Evolutionary conservation across 2,797 vertebrate genomes (phyloP).

Genomic region (Syndactyla subalaris): DNA sequence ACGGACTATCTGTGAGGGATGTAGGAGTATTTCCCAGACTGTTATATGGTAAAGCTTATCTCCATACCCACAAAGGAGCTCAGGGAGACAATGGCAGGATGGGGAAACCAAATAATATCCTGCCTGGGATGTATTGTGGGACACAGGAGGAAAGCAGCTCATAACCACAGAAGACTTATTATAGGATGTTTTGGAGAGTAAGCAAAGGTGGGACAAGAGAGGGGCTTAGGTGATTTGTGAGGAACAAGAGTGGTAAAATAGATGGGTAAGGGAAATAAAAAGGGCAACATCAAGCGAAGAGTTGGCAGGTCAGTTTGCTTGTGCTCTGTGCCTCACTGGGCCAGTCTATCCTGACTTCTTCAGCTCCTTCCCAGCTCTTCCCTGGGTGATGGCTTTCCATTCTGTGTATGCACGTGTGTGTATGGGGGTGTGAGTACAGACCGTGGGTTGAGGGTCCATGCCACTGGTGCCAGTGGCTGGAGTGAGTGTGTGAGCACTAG

Average conservation of each 20-base stretch:
- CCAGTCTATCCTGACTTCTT: neutral
- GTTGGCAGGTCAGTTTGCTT: neutral
- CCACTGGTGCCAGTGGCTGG: neutral
- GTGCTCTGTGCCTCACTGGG: neutral
- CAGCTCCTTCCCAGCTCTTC: neutral
- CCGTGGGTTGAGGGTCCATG: rapidly evolving
- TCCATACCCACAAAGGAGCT: neutral
- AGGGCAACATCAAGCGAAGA: neutral
- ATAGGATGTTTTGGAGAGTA: neutral
- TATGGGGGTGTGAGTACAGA: neutral
- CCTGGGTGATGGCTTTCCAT: neutral
- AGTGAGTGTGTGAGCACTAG: neutral
- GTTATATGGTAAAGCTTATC: neutral
- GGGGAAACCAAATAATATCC: neutral
- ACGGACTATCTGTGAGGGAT: neutral
- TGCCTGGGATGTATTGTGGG: neutral
- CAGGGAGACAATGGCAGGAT: neutral
- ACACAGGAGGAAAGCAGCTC: neutral
- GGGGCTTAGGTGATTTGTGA: neutral
- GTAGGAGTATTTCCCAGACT: neutral
- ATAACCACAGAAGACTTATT: neutral
- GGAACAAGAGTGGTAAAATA: neutral
- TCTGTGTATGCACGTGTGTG: rapidly evolving
- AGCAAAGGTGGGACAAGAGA: neutral
- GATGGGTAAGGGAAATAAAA: neutral